Conservation (phyloP, 53 echinoderm and acorn worm species). For the Zoroaster sp. region DNA sequence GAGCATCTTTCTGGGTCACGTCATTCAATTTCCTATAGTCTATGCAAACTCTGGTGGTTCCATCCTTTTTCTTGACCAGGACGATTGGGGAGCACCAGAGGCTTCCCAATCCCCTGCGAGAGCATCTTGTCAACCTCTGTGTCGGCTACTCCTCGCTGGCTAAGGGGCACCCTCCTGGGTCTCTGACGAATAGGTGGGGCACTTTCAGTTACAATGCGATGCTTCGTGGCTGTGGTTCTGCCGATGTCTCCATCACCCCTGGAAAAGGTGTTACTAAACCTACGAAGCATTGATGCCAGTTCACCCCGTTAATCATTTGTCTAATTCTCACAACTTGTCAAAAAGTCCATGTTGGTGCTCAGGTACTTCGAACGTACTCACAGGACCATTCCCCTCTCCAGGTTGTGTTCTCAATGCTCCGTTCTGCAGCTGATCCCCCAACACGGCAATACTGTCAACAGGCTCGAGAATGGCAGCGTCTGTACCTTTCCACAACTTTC, state of each 20-base stretch:
- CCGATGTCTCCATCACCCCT: neutral
- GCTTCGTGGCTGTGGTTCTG: neutral
- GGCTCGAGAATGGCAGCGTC: neutral
- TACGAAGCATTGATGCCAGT: neutral
- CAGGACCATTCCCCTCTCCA: neutral
- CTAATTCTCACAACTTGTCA: neutral
- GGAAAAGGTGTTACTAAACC: neutral
- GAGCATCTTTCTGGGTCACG: no score
- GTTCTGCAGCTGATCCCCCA: neutral
- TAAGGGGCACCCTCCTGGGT: neutral
- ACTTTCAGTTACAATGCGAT: neutral
- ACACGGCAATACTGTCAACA: neutral
- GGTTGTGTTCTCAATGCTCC: neutral
- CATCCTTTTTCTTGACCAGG: no score
- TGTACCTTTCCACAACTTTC: neutral
- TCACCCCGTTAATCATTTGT: neutral
- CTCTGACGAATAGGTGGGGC: neutral
- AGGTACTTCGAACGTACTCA: neutral
- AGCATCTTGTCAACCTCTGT: neutral
- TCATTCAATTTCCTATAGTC: no score
- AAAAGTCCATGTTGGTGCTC: neutral
- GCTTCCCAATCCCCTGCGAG: neutral
- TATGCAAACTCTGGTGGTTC: no score
- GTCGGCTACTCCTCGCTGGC: neutral
- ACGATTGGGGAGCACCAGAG: no score